Conservation (phyloP, 53 echinoderm and acorn worm species). For the Astropecten irregularis region DNA sequence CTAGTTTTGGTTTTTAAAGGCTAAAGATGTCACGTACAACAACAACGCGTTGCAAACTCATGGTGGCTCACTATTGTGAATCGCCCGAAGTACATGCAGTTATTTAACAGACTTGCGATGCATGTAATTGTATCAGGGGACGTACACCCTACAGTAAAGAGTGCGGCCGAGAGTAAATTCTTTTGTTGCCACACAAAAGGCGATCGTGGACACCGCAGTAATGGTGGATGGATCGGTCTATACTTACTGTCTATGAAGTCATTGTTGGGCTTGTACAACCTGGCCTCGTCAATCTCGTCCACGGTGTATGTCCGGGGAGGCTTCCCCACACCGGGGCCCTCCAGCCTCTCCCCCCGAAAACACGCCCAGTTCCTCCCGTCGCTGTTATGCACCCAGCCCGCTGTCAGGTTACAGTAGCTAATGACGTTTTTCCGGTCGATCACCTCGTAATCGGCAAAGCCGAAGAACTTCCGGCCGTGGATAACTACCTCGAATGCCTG, state of each 20-base stretch:
- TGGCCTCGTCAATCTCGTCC: neutral
- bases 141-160: too few relatives aligned
- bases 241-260: slow-evolving; percentile 36
- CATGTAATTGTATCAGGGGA: too few relatives aligned
- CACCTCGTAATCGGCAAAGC: slow-evolving; percentile 65
- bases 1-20: too few relatives aligned
- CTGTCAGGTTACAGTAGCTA: slow-evolving; percentile 66
- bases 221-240: too few relatives aligned
- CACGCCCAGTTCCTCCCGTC: slow-evolving; percentile 74
- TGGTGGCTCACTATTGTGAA: too few relatives aligned
- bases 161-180: too few relatives aligned
- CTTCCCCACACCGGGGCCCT: slow-evolving; percentile 18
- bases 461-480: slow-evolving; percentile 71
- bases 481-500: slow-evolving; percentile 75
- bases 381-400: slow-evolving; percentile 69
- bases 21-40: too few relatives aligned
- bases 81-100: too few relatives aligned
- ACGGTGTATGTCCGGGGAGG: slow-evolving; percentile 32
- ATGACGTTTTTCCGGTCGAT: slow-evolving; percentile 54
- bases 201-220: too few relatives aligned
- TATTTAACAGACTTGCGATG: too few relatives aligned
- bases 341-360: slow-evolving; percentile 61
- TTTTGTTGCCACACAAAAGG: too few relatives aligned
- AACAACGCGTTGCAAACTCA: too few relatives aligned
- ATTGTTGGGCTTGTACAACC: slow-evolving; percentile 10